Base-by-base conservation (phyloP, 2,797 vertebrate genomes). In the Forpus xanthops region DNA sequence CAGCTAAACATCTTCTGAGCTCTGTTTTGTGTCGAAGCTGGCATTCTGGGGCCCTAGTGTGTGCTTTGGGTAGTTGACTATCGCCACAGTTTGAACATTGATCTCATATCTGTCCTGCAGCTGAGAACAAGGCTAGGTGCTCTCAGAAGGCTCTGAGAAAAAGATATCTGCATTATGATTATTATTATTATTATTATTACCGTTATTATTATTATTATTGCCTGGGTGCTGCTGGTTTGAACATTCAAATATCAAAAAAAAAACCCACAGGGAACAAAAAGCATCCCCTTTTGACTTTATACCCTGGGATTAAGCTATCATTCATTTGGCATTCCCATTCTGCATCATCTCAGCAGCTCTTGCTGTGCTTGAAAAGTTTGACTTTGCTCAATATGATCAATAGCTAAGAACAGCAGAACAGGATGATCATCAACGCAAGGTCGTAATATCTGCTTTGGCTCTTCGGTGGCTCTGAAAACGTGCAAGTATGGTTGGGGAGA, bases 381-480 rank as follows among this genome's bases (percentile, higher is more conserved):
- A 90, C 70, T 96, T 91, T 62, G 66, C 70, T 87, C 56, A n/a
- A 65, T 70, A 7, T 30, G 47, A 95, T 96, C 94, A 79, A 96
- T 92, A 95, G 89, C 92, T 93, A 93, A 95, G 93, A 72, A 84
- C 49, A 73, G 45, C 80, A 87, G 83, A 89, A 91, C 91, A 75
- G 89, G 87, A 91, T 56, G 87, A 87, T 94, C 92, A 95, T 93
- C 93, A 77, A 25, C 60, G 23, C 60, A n/a, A 53, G 89, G 65
- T 25, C 11, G 33, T 55, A 78, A 81, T 70, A 85, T 95, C 93
- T 89, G 79, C 97, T 95, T 67, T 85, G 95, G 84, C 71, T 96
- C 93, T 92, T 96, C 75, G 11, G 81, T 94, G 90, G 53, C 89
- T 91, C 88, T 31, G n/a, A 90, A 96, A 94, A 93, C 65, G 82